Base-by-base conservation (phyloP, 2,113 vertebrate species). In the Fregetta grallaria region DNA sequence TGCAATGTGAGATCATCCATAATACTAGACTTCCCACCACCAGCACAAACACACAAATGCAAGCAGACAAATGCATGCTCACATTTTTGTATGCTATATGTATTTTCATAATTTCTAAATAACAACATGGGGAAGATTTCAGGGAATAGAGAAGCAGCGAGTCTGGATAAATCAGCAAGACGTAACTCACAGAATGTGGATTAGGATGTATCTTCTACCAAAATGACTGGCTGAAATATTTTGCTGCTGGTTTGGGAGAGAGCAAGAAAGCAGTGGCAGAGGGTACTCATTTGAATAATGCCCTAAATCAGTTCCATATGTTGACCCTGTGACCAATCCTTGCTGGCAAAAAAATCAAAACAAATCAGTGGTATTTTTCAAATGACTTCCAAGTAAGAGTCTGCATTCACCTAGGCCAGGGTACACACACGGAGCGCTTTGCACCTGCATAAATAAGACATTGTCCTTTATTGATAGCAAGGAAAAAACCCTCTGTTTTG, bases 221-320 rank as follows among this genome's bases (percentile, higher is more conserved):
- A 93, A 94, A 61, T 67, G 47, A 42, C 34, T 81, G 58, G 44
- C 45, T 89, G 65, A 92, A 91, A 91, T 50, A 87, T 67, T 92
- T 96, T 94, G 82, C 63, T 97, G 56, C 68, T 88, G 61, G 38
- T 82, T 86, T 94, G 83, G 32, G 55, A 66, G 86, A 90, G 44
- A 91, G 88, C 49, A 89, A 97, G 88, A 91, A 96, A 92, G 73
- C 58, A 63, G 91, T 95, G 82, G 73, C 91, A 95, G 82, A 73
- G 71, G 84, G 91, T 88, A 68, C 55, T 94, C 95, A 94, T 93
- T 96, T 97, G 88, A 95, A 96, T 96, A 95, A 92, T 94, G 61
- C 56, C 87, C 52, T 96, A 97, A 97, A 97, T 94, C 95, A 97
- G 59, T 96, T 96, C 94, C 93, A 98, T 96, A 94, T 96, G 95